Base-by-base conservation (phyloP, 2,797 vertebrate genomes). In the Smutsia temminckii region DNA sequence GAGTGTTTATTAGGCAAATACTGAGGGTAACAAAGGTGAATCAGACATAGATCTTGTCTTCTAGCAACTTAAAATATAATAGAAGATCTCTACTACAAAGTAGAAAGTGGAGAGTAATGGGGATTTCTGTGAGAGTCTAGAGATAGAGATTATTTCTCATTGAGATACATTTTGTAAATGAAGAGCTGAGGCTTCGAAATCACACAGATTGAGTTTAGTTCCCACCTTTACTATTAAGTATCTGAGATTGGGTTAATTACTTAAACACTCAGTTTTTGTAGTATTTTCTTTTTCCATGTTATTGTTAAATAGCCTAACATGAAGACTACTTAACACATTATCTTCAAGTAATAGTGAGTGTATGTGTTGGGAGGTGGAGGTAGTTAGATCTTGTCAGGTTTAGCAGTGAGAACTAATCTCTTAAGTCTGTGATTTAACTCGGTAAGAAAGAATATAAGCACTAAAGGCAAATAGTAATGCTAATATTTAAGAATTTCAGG, bases 391-490 rank as follows among this genome's bases (percentile, higher is more conserved):
- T 40, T 40, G 40, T 40, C 40, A 40, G 40, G 40, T 40, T 40
- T 40, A 40, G 6, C 40, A 40, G 40, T 55, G 51, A 49, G 69
- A 90, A 89, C 37, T 90, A 78, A 59, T 79, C n/a, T 94, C 32
- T 92, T 89, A n/a, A 85, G 29, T 83, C 89, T 49, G 42, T 74
- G 57, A 78, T 81, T 80, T 85, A 46, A 75, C 85, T 89, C 75
- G 40, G 12, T 13, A 91, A 91, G 77, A 91, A 91, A 74, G 27
- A 78, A 40, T 77, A 51, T 86, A 63, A 83, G 34, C 11, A 79
- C 3, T 18, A 61, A 92, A 12, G 14, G 12, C 11, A 74, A 81
- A 91, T 64, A 69, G 14, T 72, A 37, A 61, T 85, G 40, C 46
- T 29, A 27, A 51, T 42, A 55, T 74, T 81, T 84, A 88, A 83